phyloP scores from a whole-genome alignment of 2,888 invertebrate genomes.

The Mantis religiosa region DNA sequence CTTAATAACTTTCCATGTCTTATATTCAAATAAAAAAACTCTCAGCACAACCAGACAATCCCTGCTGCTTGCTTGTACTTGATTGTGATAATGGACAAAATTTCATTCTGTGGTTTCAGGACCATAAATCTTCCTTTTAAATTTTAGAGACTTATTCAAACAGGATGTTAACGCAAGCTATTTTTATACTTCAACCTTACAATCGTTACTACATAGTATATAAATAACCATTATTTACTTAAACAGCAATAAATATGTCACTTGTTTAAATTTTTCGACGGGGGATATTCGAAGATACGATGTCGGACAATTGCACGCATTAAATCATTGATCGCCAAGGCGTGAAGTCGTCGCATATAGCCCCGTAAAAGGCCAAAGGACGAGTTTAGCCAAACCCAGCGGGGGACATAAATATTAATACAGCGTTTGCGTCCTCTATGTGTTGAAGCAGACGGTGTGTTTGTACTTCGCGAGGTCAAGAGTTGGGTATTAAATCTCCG shows the following conservation, averaged over 20 bases:
- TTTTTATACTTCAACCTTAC: not conserved
- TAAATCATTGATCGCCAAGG: not conserved
- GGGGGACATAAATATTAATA: not conserved
- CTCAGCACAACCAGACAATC: too few species aligned
- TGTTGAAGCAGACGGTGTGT: not conserved
- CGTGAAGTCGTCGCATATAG: not conserved
- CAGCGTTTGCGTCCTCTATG: not conserved
- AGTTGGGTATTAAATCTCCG: not conserved
- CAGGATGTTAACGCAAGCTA: not conserved
- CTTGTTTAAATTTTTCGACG: not conserved
- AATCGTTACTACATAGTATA: not conserved
- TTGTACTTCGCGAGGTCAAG: not conserved
- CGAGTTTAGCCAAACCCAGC: not conserved
- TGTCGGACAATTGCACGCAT: not conserved
- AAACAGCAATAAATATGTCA: not conserved
- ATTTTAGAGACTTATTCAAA: too few species aligned
- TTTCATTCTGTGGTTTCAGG: too few species aligned
- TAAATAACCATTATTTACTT: not conserved
- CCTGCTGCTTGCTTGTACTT: too few species aligned
- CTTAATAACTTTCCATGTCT: too few species aligned
- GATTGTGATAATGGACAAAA: too few species aligned
- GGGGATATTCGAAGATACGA: not conserved
- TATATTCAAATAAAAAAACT: too few species aligned
- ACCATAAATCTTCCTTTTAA: too few species aligned
- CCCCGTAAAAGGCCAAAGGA: not conserved